phyloP scores from a whole-genome alignment of 2,113 vertebrate genomes.

The Takifugu bimaculatus region DNA sequence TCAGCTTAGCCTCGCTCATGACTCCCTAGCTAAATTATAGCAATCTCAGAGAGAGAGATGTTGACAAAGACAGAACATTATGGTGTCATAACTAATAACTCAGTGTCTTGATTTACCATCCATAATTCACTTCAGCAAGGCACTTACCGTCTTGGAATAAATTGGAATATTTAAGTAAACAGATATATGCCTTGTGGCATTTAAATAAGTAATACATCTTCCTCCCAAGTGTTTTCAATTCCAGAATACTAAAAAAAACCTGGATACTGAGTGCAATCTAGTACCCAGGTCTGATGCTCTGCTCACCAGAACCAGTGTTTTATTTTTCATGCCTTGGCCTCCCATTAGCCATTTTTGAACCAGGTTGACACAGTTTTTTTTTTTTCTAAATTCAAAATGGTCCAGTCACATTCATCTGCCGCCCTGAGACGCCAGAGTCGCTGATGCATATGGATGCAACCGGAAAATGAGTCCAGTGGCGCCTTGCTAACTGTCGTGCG shows the following conservation, averaged over 20 bases:
- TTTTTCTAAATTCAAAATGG: slow-evolving; percentile 55
- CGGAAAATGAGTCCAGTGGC: too few species aligned
- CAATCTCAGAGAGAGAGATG: slow-evolving; percentile 49
- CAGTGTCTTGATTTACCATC: slow-evolving; percentile 70
- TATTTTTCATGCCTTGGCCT: slow-evolving; percentile 67
- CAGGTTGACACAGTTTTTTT: slow-evolving; percentile 47
- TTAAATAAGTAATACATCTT: slow-evolving; percentile 74
- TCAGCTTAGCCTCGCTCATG: slow-evolving; percentile 19
- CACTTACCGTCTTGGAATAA: slow-evolving; percentile 75
- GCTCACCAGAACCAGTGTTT: slow-evolving; percentile 56
- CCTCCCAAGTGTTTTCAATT: slow-evolving; percentile 63
- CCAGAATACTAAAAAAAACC: background rate
- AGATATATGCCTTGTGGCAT: slow-evolving; percentile 70
- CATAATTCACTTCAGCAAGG: slow-evolving; percentile 74
- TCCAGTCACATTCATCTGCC: slow-evolving; percentile 49
- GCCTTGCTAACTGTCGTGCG: too few species aligned
- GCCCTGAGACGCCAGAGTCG: slow-evolving; percentile 33
- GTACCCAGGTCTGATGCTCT: slow-evolving; percentile 65
- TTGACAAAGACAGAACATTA: slow-evolving; percentile 51
- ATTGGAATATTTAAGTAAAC: slow-evolving; percentile 78
- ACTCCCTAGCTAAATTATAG: slow-evolving; percentile 34
- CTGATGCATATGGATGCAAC: slow-evolving; percentile 32
- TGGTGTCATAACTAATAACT: slow-evolving; percentile 76
- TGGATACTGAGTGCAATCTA: slow-evolving; percentile 40
- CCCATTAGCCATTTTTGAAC: slow-evolving; percentile 65